Evolutionary conservation across 2,888 invertebrate genomes (phyloP), one percentile per base, ranked within the genome.

Genomic region (Tipula vernalis): DNA sequence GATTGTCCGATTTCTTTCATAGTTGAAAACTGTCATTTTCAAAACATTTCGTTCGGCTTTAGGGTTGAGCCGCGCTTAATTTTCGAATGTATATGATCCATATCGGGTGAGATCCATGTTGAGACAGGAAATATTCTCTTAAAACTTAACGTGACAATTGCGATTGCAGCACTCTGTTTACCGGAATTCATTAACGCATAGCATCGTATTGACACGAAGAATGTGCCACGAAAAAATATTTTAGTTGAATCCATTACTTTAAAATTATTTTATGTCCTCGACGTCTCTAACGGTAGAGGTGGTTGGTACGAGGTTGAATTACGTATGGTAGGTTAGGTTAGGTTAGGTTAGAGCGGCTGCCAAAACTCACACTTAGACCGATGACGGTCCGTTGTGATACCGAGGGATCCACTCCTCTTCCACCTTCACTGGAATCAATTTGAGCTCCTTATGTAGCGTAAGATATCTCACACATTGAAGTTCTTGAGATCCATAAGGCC

Each of bases 131-230:
- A 12, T 28, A 87, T 87, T 18, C 87, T 36, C 10, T 87, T 87
- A 51, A 88, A 89, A 0, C 88, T 87, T 83, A 88, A 85, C 4
- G 88, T 88, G 18, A 88, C 88, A 8, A 89, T 87, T n/a, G 88
- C 88, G 3, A 88, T 88, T 18, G 88, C 87, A 10, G 88, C 42
- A 84, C 87, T 88, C 89, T 86, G 86, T 51, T 86, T 86, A 4
- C 44, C 86, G 13, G 36, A 44, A 44, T 28, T 47, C 44, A 44
- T 44, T 10, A 44, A 6, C 12, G 47, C 44, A 28, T 44, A 86
- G 6, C 44, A 18, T n/a, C 47, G 42, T 36, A 47, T 47, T 36
- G 86, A 28, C 36, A 44, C 36, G 1, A 47, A 42, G 28, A 47
- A 44, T n/a, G 44, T 86, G 12, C 86, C 86, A 47, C 86, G 86